Evolutionary conservation across 2,797 vertebrate species (phyloP).

Genomic region (Linurgus olivaceus): DNA sequence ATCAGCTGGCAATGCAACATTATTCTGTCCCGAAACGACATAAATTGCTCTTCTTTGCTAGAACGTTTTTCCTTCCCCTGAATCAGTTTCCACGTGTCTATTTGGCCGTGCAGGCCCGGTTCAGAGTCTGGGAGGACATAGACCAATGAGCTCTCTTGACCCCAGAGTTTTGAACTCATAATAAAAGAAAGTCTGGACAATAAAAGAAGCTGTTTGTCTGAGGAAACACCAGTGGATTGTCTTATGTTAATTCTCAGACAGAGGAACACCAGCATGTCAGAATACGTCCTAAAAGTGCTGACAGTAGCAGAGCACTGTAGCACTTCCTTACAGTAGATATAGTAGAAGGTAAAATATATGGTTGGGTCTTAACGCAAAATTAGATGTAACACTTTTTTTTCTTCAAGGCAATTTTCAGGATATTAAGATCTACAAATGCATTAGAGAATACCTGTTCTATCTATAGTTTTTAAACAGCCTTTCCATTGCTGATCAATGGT

Average conservation of each 20-base stretch:
- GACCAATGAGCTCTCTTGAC: neutral
- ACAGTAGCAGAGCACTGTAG: neutral
- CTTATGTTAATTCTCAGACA: neutral
- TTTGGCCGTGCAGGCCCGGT: too few species aligned
- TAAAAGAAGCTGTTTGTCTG: neutral
- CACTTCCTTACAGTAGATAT: neutral
- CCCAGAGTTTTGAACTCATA: neutral
- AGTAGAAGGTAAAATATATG: neutral
- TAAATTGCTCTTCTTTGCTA: neutral
- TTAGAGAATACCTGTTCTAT: neutral
- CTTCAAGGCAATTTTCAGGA: neutral
- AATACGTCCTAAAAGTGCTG: neutral
- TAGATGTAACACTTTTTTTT: neutral
- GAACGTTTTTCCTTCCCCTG: neutral
- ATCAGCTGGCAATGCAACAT: neutral
- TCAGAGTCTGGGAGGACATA: neutral
- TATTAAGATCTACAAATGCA: neutral
- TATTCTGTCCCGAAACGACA: neutral
- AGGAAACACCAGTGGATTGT: neutral
- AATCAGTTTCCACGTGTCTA: fast-evolving
- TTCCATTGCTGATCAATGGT: neutral
- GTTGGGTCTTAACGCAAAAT: neutral
- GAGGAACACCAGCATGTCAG: neutral
- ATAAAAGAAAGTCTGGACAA: neutral
- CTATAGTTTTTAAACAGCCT: neutral